A percentile compares a stretch with the other conserved stretches of the same genome.
Evolutionary conservation across 2,888 invertebrate species (phyloP).

Genomic region (Synergus gifuensis): DNA sequence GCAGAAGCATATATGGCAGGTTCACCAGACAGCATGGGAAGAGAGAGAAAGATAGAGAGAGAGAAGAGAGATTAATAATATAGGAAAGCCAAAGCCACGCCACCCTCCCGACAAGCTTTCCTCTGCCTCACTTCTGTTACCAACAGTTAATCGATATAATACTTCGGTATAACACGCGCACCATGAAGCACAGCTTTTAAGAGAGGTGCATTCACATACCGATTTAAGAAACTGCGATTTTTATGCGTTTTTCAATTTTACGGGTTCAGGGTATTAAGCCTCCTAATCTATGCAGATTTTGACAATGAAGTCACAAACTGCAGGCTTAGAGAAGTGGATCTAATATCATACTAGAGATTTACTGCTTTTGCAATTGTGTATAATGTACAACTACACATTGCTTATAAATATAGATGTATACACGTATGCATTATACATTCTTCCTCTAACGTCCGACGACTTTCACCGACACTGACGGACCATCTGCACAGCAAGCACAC

Average conservation of each 20-base stretch:
- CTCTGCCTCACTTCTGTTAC: conserved; percentile 76
- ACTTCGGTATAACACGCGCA: conserved; percentile 72
- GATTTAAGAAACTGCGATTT: neutral
- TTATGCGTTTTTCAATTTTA: neutral
- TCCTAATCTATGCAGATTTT: neutral
- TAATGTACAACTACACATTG: neutral
- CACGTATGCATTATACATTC: conserved; percentile 13
- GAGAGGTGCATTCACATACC: conserved; percentile 12
- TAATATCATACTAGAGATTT: neutral
- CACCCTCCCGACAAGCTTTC: conserved; percentile 71
- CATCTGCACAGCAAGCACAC: conserved; percentile 67
- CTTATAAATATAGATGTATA: neutral
- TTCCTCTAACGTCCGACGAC: conserved; percentile 63
- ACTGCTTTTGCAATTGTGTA: neutral
- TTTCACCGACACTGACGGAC: conserved; percentile 70
- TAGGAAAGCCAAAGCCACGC: conserved; percentile 75
- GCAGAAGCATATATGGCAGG: conserved; percentile 66
- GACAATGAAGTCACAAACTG: neutral
- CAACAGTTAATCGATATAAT: conserved; percentile 78
- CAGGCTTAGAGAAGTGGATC: neutral
- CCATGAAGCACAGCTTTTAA: conserved; percentile 38
- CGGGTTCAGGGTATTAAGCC: neutral
- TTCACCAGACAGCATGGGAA: conserved; percentile 55
- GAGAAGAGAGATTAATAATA: conserved; percentile 76
- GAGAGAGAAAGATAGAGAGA: conserved; percentile 42